These are phyloP conservation scores for Cuculus canorus DNA, from an alignment of 2,797 vertebrate genomes.

Conservation along the genomic window DNA sequence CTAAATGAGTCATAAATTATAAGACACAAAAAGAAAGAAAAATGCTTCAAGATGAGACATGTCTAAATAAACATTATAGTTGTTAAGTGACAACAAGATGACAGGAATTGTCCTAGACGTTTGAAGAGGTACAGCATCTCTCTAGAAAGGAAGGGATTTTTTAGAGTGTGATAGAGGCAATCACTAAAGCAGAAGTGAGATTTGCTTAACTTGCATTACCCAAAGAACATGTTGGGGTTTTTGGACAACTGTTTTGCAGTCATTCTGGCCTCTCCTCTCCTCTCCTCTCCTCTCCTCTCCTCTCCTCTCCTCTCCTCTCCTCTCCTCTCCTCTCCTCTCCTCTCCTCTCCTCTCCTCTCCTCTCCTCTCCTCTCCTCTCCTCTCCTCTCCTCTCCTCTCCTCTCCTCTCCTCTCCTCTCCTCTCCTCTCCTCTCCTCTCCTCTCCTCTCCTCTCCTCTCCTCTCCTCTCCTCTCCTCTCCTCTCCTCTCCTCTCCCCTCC, in stretches of 20 bases:
- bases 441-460: too few species aligned
- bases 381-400: too few species aligned
- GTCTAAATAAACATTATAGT: not conserved
- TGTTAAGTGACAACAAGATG: not conserved
- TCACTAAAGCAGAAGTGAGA: not conserved
- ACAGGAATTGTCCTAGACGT: not conserved
- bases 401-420: too few species aligned
- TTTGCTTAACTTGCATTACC: not conserved
- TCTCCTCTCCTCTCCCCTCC: too few species aligned
- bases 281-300: too few species aligned
- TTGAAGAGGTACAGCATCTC: not conserved
- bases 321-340: too few species aligned
- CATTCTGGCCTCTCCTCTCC: too few species aligned
- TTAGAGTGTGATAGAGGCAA: not conserved
- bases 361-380: too few species aligned
- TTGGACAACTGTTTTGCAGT: not conserved
- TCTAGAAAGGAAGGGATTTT: not conserved
- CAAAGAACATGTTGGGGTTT: not conserved
- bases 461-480: too few species aligned
- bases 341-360: too few species aligned
- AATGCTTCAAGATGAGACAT: not conserved
- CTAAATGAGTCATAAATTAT: not conserved
- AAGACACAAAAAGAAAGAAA: not conserved
- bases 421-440: too few species aligned
- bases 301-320: too few species aligned